Conservation (phyloP, 2,888 invertebrate species). For the Drosophila testacea region DNA sequence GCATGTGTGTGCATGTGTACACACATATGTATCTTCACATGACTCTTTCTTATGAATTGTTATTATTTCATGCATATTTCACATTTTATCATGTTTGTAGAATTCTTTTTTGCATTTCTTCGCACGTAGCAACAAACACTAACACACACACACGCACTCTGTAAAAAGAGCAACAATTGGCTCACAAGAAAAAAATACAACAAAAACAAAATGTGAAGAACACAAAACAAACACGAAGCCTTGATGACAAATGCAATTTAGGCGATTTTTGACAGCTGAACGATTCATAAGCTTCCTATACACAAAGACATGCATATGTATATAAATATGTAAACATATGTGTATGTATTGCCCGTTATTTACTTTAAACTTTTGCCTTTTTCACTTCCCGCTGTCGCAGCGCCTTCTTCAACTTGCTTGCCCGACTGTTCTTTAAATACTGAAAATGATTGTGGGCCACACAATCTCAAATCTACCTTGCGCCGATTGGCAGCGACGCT, state of each 20-base stretch:
- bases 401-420: slow-evolving; percentile 75
- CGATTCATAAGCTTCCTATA: slow-evolving; percentile 39
- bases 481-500: slow-evolving; percentile 50
- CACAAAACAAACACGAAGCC: slow-evolving; percentile 39
- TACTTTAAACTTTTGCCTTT: slow-evolving; percentile 66
- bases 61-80: slow-evolving; percentile 39
- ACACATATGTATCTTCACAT: slow-evolving; percentile 17
- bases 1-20: neutral
- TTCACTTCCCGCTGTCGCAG: slow-evolving; percentile 53
- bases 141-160: slow-evolving; percentile 9
- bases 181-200: slow-evolving; percentile 33
- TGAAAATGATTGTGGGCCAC: slow-evolving; percentile 69
- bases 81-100: slow-evolving; percentile 31
- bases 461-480: slow-evolving; percentile 52
- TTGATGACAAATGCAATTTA: slow-evolving; percentile 51
- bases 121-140: slow-evolving; percentile 42
- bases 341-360: slow-evolving; percentile 54
- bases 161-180: slow-evolving; percentile 50
- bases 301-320: slow-evolving; percentile 10
- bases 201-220: slow-evolving; percentile 33
- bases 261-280: slow-evolving; percentile 42
- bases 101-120: slow-evolving; percentile 28
- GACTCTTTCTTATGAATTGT: slow-evolving; percentile 24
- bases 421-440: slow-evolving; percentile 81
- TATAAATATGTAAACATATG: slow-evolving; percentile 15